Conservation (phyloP, 2,888 invertebrate species). For the Trichopoda pennipes region DNA sequence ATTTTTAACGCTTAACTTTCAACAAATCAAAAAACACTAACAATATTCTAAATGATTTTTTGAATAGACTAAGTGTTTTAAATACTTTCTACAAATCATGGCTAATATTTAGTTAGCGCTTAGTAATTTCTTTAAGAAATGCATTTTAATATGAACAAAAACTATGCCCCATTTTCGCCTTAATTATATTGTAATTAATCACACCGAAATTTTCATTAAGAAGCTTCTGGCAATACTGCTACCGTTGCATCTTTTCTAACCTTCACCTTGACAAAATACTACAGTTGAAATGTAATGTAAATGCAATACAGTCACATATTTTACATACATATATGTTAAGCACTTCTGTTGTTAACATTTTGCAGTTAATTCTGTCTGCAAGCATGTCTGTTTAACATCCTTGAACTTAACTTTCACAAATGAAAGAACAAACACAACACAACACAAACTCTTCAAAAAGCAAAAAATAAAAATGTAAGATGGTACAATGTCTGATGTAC, state of each 20-base stretch:
- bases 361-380: slow-evolving; percentile 48
- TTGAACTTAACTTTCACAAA: slow-evolving; percentile 69
- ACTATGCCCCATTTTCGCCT: too few species aligned
- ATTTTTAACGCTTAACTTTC: too few species aligned
- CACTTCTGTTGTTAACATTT: slow-evolving; percentile 16
- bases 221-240: neutral
- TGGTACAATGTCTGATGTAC: too few species aligned
- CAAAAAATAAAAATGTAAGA: neutral
- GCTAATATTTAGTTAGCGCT: too few species aligned
- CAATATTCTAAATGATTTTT: too few species aligned
- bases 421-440: slow-evolving; percentile 17
- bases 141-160: too few species aligned
- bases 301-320: neutral
- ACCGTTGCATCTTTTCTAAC: slow-evolving; percentile 48
- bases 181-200: too few species aligned
- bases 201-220: too few species aligned
- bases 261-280: slow-evolving; percentile 59
- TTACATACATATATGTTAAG: neutral
- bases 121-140: too few species aligned
- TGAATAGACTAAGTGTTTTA: too few species aligned
- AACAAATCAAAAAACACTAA: too few species aligned
- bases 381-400: slow-evolving; percentile 56
- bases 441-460: neutral
- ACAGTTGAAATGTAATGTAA: slow-evolving; percentile 3
- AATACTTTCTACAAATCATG: too few species aligned